Evolutionary conservation across 2,113 vertebrate species (phyloP).

Genomic region (Antechinus flavipes): DNA sequence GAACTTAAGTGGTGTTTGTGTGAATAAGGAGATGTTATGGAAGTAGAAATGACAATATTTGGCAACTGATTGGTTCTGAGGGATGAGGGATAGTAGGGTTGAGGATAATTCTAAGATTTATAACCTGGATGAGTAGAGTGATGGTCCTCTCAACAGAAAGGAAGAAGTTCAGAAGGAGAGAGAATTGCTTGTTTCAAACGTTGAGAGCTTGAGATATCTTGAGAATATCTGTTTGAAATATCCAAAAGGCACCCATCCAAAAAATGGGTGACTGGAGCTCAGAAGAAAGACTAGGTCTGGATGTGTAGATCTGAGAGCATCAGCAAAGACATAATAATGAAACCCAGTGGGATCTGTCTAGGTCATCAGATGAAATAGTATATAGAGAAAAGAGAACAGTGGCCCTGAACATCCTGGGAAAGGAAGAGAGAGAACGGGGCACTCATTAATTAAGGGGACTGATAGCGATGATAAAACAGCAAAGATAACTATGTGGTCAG

Average conservation of each 20-base stretch:
- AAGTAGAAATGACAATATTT: neutral
- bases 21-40: neutral
- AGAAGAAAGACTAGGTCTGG: neutral
- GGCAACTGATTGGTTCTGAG: neutral
- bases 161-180: neutral
- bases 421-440: neutral
- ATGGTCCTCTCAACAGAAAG: neutral
- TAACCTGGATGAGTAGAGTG: neutral
- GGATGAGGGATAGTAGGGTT: neutral
- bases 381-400: neutral
- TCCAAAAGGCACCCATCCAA: neutral
- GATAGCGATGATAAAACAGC: neutral
- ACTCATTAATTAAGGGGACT: neutral
- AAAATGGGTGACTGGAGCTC: neutral
- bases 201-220: neutral
- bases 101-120: neutral
- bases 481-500: neutral
- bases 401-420: neutral
- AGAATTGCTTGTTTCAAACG: neutral
- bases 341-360: neutral
- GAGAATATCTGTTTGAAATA: too few species aligned
- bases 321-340: neutral
- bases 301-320: neutral
- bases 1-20: neutral
- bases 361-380: neutral